Evolutionary conservation across 35 echinoderm and acorn worm genomes (phyloP).

Genomic region (Ophiothrix spiculata): DNA sequence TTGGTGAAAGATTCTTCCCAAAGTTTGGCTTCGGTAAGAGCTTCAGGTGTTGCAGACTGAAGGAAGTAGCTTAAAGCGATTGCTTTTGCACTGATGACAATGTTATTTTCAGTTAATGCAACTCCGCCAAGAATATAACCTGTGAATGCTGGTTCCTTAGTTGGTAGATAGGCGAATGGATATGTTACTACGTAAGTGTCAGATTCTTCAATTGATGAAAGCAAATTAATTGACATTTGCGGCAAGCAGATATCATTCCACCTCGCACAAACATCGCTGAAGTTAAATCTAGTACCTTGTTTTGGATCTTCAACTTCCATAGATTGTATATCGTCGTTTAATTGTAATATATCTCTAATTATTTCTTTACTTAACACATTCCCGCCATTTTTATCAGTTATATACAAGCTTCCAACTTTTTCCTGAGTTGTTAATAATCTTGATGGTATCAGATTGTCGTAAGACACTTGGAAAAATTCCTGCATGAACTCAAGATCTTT

Average conservation of each 20-base stretch:
- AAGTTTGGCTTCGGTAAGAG: neutral
- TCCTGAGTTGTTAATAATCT: constrained; percentile 19
- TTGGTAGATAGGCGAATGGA: neutral
- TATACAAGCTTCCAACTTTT: constrained; percentile 28
- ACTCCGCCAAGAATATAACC: constrained; percentile 25
- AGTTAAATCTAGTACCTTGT: neutral
- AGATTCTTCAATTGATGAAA: neutral
- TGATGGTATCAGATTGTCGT: constrained; percentile 36
- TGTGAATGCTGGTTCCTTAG: neutral
- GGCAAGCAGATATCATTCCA: neutral
- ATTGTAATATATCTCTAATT: constrained; percentile 55
- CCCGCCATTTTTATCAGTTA: constrained; percentile 34
- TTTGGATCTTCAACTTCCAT: neutral
- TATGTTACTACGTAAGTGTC: neutral
- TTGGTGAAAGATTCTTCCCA: constrained; percentile 62
- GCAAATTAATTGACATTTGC: neutral
- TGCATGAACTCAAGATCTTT: constrained; percentile 36
- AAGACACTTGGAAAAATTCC: constrained; percentile 43
- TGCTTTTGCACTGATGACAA: constrained; percentile 33
- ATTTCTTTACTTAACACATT: constrained; percentile 45
- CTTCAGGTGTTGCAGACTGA: constrained; percentile 17
- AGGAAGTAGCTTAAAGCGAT: constrained; percentile 29
- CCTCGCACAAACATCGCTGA: neutral
- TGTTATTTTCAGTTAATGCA: constrained; percentile 13
- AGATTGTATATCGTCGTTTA: constrained; percentile 27